Base-by-base conservation (phyloP, 1,140 invertebrate genomes). In the Drusus annulatus region DNA sequence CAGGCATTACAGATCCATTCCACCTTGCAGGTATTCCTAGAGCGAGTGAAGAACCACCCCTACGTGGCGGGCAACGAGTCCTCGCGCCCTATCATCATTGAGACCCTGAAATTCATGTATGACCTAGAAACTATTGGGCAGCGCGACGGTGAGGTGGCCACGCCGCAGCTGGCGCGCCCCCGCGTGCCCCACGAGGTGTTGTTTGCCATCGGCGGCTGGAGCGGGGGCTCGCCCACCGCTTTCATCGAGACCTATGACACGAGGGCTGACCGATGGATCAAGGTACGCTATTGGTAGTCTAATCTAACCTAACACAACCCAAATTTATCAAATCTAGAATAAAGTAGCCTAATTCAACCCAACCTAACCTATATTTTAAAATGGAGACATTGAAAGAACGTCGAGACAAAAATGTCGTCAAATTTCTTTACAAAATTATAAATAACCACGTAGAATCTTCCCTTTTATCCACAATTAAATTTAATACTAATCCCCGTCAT, bases 161-260 rank as follows among this genome's bases (percentile, higher is more conserved):
- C 92, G 73, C 92, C 92, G 8, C 89, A 91, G 75, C 86, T 94
- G 17, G 90, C 92, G 1, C 87, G 93, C 69, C 93, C 94, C 0
- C 86, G 94, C 69, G 90, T 95, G 15, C 94, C 94, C 0, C 91
- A 93, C 81, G 93, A 94, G 86, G 88, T 90, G 25, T 86, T 95
- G 1, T 95, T 95, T 84, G 93, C 93, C 0, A 92, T 95, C 76
- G 94, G 95, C 6, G 95, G 95, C 1, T 96, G 95, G 95, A 95
- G 93, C 84, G 93, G 93, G 10, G 94, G 94, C 15, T 93, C 93
- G 5, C 94, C 95, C 0, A 95, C 94, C 17, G 94, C 92, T 80
- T 93, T 93, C 84, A 92, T 96, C 54, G 95, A 96, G 86, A 95
- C 93, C 0, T 96, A 95, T 86, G 95, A 96, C 77, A 93, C 91